Evolutionary conservation across 2,797 vertebrate species (phyloP).

Genomic region (Lithobates pipiens): DNA sequence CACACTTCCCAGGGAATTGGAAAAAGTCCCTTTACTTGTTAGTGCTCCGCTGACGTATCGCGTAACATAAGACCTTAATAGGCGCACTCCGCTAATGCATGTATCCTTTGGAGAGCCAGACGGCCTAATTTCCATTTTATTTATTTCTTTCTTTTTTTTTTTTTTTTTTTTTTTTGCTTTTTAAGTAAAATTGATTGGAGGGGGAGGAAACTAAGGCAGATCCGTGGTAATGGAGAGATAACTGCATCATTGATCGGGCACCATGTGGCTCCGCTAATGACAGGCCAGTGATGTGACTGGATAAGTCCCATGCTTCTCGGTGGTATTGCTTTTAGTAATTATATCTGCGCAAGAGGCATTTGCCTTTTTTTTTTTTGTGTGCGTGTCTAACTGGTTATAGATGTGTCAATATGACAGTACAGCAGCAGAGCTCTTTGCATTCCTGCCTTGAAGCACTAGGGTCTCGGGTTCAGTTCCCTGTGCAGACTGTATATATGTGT

Average conservation of each 20-base stretch:
- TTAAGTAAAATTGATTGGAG: conserved; percentile 41
- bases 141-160: too few species aligned
- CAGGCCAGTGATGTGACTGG: conserved; percentile 17
- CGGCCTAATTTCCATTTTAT: conserved; percentile 32
- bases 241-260: conserved; percentile 41
- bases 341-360: neutral
- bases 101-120: conserved; percentile 10
- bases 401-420: neutral
- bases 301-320: neutral
- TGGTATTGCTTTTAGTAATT: neutral
- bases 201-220: neutral
- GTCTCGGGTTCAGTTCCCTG: too few species aligned
- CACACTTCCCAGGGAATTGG: too few species aligned
- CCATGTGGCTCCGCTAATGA: conserved; percentile 27
- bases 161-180: neutral
- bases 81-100: conserved; percentile 23
- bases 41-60: neutral
- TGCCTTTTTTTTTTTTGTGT: neutral
- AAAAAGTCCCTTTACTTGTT: neutral
- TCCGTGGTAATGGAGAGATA: conserved; percentile 45
- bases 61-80: conserved; percentile 50
- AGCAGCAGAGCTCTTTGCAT: neutral
- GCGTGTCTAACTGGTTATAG: neutral
- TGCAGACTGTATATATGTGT: too few species aligned
- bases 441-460: neutral